Conservation (phyloP, 2,797 vertebrate species). For the Karalla daura region DNA sequence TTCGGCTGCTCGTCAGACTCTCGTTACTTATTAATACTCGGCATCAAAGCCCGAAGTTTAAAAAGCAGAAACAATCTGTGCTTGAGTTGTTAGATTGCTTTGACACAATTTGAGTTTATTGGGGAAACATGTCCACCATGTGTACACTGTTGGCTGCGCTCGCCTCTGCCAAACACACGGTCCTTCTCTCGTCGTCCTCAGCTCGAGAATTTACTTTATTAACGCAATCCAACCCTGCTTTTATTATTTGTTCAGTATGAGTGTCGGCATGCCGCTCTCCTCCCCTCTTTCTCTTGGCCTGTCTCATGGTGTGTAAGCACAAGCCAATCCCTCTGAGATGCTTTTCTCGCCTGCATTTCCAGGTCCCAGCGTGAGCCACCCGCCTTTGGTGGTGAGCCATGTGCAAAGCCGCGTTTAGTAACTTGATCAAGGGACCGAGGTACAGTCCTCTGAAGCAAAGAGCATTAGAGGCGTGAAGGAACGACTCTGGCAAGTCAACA, state of each 20-base stretch:
- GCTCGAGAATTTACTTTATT: slow-evolving; percentile 57
- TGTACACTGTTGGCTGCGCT: slow-evolving; percentile 17
- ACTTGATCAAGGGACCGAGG: slow-evolving; percentile 81
- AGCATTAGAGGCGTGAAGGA: slow-evolving; percentile 82
- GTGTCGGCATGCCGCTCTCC: slow-evolving; percentile 49
- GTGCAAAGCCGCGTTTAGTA: slow-evolving; percentile 82
- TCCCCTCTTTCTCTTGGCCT: slow-evolving; percentile 61
- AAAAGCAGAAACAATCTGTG: slow-evolving; percentile 43
- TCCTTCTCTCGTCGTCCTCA: slow-evolving; percentile 38
- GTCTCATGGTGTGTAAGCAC: slow-evolving; percentile 69
- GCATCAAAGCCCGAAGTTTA: slow-evolving; percentile 61
- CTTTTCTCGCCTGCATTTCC: slow-evolving; percentile 76
- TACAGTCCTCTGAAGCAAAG: slow-evolving; percentile 81
- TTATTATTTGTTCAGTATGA: slow-evolving; percentile 49
- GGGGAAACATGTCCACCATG: slow-evolving; percentile 17
- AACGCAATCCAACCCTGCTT: slow-evolving; percentile 46
- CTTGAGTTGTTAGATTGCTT: slow-evolving; percentile 38
- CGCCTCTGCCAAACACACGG: slow-evolving; percentile 36
- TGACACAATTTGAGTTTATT: slow-evolving; percentile 25
- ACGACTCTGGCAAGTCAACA: slow-evolving; percentile 77
- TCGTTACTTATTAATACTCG: slow-evolving; percentile 60
- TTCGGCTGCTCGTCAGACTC: slow-evolving; percentile 36
- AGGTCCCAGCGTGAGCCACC: slow-evolving; percentile 73
- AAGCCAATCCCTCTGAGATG: slow-evolving; percentile 79
- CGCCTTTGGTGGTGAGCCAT: slow-evolving; percentile 79